Conservation (phyloP, 1,140 invertebrate species). For the Ceratosolen solmsi region DNA sequence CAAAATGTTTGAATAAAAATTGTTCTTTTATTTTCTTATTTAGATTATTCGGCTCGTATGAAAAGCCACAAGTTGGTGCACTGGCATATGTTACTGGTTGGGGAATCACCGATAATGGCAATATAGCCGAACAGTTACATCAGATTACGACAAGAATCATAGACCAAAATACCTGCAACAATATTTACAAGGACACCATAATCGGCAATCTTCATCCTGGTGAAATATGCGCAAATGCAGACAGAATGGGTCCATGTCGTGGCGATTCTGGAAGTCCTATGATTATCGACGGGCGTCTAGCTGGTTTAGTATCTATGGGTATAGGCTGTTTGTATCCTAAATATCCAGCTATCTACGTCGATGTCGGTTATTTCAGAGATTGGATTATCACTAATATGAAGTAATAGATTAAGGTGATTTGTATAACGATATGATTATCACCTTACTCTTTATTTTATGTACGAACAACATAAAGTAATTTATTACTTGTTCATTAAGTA, state of each 20-base stretch:
- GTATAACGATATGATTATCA: no score
- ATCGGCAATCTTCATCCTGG: background rate
- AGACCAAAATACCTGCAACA: background rate
- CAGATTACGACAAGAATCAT: background rate
- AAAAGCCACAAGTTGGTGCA: no score
- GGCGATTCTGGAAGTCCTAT: conserved; percentile 16
- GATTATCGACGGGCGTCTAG: background rate
- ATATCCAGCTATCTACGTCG: background rate
- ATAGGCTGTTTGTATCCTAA: background rate
- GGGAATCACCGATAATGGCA: background rate
- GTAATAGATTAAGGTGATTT: no score
- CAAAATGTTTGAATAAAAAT: no score
- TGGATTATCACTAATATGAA: background rate
- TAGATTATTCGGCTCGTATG: no score
- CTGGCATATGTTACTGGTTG: background rate
- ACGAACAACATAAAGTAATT: no score
- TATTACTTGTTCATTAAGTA: no score
- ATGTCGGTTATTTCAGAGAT: background rate
- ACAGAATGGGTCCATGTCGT: background rate
- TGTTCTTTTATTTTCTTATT: no score
- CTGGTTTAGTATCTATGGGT: background rate
- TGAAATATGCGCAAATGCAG: background rate
- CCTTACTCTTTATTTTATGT: no score
- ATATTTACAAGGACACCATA: background rate
- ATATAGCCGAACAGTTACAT: background rate